Evolutionary conservation across 2,888 invertebrate genomes (phyloP), one percentile per base, ranked within the genome.

Genomic region (Amblyjoppa fuscipennis): DNA sequence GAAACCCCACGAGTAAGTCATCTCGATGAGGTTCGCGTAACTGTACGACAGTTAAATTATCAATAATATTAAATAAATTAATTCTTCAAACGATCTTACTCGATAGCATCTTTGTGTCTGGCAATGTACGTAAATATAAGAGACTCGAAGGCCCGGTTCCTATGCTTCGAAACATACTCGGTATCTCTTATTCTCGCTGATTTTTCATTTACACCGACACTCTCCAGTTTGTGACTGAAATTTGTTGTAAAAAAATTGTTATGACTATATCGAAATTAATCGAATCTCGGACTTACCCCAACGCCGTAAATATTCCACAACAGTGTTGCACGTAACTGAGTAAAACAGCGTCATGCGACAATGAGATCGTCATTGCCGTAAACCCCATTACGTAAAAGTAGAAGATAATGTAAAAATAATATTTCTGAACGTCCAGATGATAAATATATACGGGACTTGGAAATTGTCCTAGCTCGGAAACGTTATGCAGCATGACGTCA

Each of bases 91-190:
- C 16, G 25, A 66, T 66, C 66, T 82, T n/a, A 83, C 83, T 83
- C 73, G 25, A 83, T 83, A 20, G 83, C 83, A 49, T 78, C 73
- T 49, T 83, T 77, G 70, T 83, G 83, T 6, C 77, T 34, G 25
- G 66, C 38, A 66, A 83, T 78, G 25, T 78, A 83, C 45, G 28
- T 34, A 3, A 53, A 51, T 1, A 51, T 34, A 3, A 78, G 49
- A 34, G 53, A 20, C 0, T 73, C 49, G 4, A 77, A 77, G 45
- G 71, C 77, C n/a, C 13, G n/a, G 41, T 68, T 20, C 28, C n/a
- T 78, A 9, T 34, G 34, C 2, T 59, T 34, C 9, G 31, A 28
- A n/a, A 13, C 6, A 56, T 25, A 25, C n/a, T 4, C 25, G 7
- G 4, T 20, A 2, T 25, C 56, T 5, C 20, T 6, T 6, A 9